Base-by-base conservation (phyloP, 2,113 vertebrate genomes). In the Casuarius casuarius region DNA sequence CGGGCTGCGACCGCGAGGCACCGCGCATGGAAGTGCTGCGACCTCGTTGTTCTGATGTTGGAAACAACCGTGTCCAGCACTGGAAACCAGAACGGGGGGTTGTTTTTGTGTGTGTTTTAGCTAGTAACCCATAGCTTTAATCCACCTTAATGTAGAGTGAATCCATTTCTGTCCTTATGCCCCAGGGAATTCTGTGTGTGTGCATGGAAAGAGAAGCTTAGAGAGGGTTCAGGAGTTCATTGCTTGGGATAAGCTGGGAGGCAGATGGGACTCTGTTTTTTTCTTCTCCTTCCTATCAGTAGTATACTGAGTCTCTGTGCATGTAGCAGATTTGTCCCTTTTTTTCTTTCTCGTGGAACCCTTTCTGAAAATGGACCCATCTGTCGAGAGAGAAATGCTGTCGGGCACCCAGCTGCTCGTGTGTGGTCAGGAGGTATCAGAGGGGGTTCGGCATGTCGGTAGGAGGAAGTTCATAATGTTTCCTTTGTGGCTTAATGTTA, bases 21-120 rank as follows among this genome's bases (percentile, higher is more conserved):
- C 13, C 10, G 9, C 1, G 5, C 31, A 13, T 8, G 14, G 4
- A 7, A 54, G 21, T 0, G 1, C 13, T 0, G 0, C 31, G 33
- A 40, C 19, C 31, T 75, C 26, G 52, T 26, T 20, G 51, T 49
- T 28, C 2, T 65, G 6, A 9, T 5, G 14, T 26, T 67, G 48
- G 33, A 72, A 87, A 61, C 49, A 15, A 13, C 9, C 35, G 35
- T 25, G 44, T 16, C 4, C 44, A 51, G 38, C n/a, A 21, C 15
- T 59, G n/a, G 42, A 76, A 93, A 46, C 16, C 21, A 73, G 63
- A 10, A 29, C 13, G 13, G 13, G 51, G 12, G 13, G 9, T 67
- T 38, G 35, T 14, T 22, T 77, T 8, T 12, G 18, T n/a, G 31
- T 13, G 20, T 23, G 51, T 51, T 33, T 58, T 19, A n/a, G 9